These are phyloP conservation scores for Hippopotamus amphibius DNA, from an alignment of 2,113 vertebrate species.

Conservation along the genomic window DNA sequence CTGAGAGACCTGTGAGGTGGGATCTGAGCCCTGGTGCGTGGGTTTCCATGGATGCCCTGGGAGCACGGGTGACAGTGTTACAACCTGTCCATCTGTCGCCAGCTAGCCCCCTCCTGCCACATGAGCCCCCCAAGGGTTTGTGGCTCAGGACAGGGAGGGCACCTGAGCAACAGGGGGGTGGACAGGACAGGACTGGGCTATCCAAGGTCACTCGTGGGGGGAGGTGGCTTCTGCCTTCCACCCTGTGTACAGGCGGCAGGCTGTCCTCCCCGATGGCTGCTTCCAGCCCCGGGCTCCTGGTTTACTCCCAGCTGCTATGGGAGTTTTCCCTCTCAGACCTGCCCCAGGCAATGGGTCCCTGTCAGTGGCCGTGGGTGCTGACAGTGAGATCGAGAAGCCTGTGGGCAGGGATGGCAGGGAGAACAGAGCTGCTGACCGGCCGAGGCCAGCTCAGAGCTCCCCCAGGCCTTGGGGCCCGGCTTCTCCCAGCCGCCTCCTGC, in stretches of 20 bases:
- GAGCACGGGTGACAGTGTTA: fast-evolving
- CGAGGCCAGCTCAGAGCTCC: background rate
- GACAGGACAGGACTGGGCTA: fast-evolving
- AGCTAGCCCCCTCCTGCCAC: too few relatives aligned
- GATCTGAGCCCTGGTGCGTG: background rate
- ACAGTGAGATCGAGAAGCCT: background rate
- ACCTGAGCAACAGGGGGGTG: background rate
- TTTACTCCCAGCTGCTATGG: background rate
- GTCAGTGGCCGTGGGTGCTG: background rate
- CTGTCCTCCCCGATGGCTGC: background rate
- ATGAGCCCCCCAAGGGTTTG: background rate
- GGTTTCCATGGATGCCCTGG: background rate
- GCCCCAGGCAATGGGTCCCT: background rate
- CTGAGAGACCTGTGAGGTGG: background rate
- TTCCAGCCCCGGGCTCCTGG: background rate
- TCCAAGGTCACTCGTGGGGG: too few relatives aligned
- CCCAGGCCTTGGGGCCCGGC: fast-evolving
- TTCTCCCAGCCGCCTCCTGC: background rate
- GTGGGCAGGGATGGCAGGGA: fast-evolving
- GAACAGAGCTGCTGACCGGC: background rate
- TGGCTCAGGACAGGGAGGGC: background rate
- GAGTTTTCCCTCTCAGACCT: fast-evolving
- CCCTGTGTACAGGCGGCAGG: background rate
- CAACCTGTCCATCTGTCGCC: background rate
- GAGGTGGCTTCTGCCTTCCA: fast-evolving